These are phyloP conservation scores for Anoncus sp. DNA, from an alignment of 2,888 invertebrate species.

Conservation along the genomic window DNA sequence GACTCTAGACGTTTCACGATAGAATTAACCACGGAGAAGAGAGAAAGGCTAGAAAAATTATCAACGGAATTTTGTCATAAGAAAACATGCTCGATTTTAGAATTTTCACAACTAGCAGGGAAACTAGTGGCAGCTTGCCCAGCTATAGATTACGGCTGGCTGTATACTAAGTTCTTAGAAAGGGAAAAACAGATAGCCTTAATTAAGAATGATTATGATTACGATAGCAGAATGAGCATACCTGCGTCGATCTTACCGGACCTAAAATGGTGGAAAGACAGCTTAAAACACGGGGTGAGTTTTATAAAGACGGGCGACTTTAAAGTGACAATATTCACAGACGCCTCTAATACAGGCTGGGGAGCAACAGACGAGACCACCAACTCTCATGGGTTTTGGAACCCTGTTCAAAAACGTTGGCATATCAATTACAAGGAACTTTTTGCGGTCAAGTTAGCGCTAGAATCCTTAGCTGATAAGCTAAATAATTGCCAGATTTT, in stretches of 20 bases:
- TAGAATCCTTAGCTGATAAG: conserved; percentile 17
- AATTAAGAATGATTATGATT: conserved; percentile 24
- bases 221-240: conserved; percentile 36
- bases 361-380: conserved; percentile 32
- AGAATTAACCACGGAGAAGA: conserved; percentile 48
- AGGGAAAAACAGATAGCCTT: conserved; percentile 46
- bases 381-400: conserved; percentile 13
- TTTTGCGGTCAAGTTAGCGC: conserved; percentile 1
- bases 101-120: conserved; percentile 9
- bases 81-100: conserved; percentile 12
- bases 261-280: conserved; percentile 12
- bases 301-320: conserved; percentile 14
- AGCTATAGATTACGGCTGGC: conserved; percentile 10
- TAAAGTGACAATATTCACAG: conserved; percentile 2
- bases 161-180: conserved; percentile 6
- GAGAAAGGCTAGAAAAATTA: conserved; percentile 24
- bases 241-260: neutral
- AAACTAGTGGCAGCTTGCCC: conserved; percentile 17
- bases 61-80: neutral
- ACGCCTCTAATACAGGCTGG: conserved; percentile 28
- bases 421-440: conserved; percentile 32
- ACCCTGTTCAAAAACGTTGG: neutral
- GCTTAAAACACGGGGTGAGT: neutral
- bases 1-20: conserved; percentile 38
- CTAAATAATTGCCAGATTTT: conserved; percentile 27